phyloP scores from a whole-genome alignment of 2,888 invertebrate species.

The Plagiodera versicolora region DNA sequence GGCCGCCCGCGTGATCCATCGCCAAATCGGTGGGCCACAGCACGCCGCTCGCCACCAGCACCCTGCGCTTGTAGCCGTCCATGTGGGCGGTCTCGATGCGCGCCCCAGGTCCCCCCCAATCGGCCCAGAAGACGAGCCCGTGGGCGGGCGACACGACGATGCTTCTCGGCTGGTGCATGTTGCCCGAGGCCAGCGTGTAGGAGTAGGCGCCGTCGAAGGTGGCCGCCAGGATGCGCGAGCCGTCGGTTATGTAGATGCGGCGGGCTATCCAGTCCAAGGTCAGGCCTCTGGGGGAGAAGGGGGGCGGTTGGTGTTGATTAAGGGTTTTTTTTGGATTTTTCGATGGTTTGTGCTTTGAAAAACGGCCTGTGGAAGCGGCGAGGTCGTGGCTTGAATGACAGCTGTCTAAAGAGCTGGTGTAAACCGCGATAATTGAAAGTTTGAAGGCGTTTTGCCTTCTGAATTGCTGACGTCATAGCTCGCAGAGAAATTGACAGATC shows the following conservation, averaged over 20 bases:
- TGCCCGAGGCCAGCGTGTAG: conserved; percentile 58
- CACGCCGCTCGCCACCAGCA: conserved; percentile 62
- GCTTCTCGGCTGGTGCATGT: conserved; percentile 66
- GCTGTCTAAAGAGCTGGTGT: no score
- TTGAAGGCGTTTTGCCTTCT: no score
- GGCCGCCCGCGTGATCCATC: conserved; percentile 70
- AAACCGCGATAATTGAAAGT: no score
- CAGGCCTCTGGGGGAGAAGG: conserved; percentile 73
- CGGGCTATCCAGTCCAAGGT: conserved; percentile 72
- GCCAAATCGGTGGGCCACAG: conserved; percentile 78
- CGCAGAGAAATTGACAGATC: no score
- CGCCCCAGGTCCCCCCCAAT: conserved; percentile 67
- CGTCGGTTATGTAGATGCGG: conserved; percentile 72
- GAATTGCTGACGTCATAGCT: no score
- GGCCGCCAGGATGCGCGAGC: conserved; percentile 55
- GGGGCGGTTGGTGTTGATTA: no score
- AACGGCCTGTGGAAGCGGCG: no score
- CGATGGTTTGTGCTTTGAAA: no score
- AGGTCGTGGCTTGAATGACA: no score
- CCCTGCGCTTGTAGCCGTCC: conserved; percentile 60
- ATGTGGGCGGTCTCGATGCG: conserved; percentile 67
- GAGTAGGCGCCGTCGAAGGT: conserved; percentile 62
- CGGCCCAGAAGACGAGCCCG: conserved; percentile 76
- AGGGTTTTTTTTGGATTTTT: no score
- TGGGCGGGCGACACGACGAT: conserved; percentile 69